A percentile compares a stretch with the other conserved stretches of the same genome.
Evolutionary conservation across 2,888 invertebrate genomes (phyloP).

Genomic region (Zootermopsis nevadensis): DNA sequence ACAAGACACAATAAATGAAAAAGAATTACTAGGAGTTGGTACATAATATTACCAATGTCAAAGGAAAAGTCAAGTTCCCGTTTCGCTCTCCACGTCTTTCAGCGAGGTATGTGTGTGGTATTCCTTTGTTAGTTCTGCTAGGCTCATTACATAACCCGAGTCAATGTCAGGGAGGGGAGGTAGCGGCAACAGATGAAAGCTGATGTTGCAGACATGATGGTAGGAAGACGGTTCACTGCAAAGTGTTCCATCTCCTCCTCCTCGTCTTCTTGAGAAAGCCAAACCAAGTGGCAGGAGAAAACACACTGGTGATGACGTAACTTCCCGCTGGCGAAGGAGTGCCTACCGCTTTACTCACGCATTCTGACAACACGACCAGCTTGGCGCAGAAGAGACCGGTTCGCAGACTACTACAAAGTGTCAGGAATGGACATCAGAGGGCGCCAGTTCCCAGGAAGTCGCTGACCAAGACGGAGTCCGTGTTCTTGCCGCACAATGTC

Average conservation of each 20-base stretch:
- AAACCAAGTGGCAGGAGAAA: background rate
- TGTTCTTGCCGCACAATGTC: constrained; percentile 31
- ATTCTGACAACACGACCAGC: background rate
- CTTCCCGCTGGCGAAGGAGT: constrained; percentile 36
- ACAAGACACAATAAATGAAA: background rate
- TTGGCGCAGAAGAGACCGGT: background rate
- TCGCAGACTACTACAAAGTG: constrained; percentile 5
- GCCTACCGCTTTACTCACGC: background rate
- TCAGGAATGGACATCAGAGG: constrained; percentile 25
- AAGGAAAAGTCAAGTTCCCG: constrained; percentile 14
- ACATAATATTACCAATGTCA: constrained; percentile 14
- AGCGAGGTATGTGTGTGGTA: background rate
- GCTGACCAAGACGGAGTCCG: background rate
- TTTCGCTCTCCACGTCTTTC: background rate
- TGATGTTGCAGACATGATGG: constrained; percentile 7
- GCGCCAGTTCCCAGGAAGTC: constrained; percentile 24
- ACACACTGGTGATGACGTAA: background rate
- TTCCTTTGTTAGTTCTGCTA: constrained; percentile 16
- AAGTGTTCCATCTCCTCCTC: constrained; percentile 11
- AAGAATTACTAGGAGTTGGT: background rate
- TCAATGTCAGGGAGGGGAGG: constrained; percentile 1
- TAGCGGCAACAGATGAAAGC: constrained; percentile 13
- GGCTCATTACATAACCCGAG: constrained; percentile 3
- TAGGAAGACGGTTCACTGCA: constrained; percentile 3
- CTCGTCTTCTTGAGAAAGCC: background rate